Base-by-base conservation (phyloP, 2,113 vertebrate genomes). In the Mandrillus leucophaeus region DNA sequence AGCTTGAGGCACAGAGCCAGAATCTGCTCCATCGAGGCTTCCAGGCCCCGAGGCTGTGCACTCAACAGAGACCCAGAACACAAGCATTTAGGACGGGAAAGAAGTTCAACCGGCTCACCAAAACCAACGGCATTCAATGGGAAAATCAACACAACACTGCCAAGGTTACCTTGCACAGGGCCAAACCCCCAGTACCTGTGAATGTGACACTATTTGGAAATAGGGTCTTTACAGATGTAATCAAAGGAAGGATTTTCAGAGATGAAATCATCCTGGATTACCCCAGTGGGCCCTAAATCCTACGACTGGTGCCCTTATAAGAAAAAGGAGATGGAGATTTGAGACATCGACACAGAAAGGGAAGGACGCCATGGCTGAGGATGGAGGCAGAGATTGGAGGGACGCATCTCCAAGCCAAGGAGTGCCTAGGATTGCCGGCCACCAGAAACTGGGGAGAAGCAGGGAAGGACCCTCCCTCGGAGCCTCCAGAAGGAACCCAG, bases 141-240 rank as follows among this genome's bases (percentile, higher is more conserved):
- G 20, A n/a, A 43, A 45, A 32, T 6, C 4, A 10, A 1, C 6
- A 0, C 81, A 4, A 0, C 30, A 5, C 0, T 0, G 13, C 8
- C 6, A 5, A 10, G 17, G 25, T 12, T 1, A 8, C n/a, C 61
- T 13, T n/a, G 50, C 20, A 43, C 27, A 11, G 4, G 0, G 3
- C 27, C 73, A 27, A 23, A 73, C 6, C 43, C 50, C 72, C 20
- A 8, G 30, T 1, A 5, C 22, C 68, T 52, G 59, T 2, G 18
- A 14, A 0, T 0, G 27, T 61, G 48, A 32, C 32, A 35, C 11
- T 17, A 8, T 8, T 14, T 25, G n/a, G 76, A 87, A 61, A 6
- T 0, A 43, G 40, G 38, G 73, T 18, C 66, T 79, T 25, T 25
- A 75, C 27, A 16, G 30, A n/a, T 8, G 22, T 4, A 8, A 68